Base-by-base conservation (phyloP, 1,140 invertebrate genomes). In the Penaeus chinensis region DNA sequence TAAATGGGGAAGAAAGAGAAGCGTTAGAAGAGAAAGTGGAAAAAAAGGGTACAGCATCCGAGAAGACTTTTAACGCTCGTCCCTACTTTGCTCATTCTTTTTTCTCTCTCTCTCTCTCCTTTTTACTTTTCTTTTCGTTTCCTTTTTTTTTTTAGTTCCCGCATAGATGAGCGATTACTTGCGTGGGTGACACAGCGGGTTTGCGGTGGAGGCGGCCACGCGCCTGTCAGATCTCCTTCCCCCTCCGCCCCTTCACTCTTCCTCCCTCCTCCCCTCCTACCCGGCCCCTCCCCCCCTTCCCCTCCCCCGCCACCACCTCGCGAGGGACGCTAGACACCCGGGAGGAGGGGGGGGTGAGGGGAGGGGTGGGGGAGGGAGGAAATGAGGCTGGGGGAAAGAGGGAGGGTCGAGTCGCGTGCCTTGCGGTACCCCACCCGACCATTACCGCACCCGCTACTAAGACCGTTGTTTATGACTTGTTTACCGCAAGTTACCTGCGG, bases 391-490 rank as follows among this genome's bases (percentile, higher is more conserved):
- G 47, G 47, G 69, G 24, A 54, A 69, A 54, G 42, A 66, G 66
- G 54, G 83, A 8, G 83, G 83, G 54, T 22, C 42, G 18, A 32
- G 83, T 42, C 83, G 83, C 83, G 83, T 85, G 83, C 83, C 83
- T 85, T 63, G 83, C 61, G 83, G 74, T 61, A 78, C 83, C 63
- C 76, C 71, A 32, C 83, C 74, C 83, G 37, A 16, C 74, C 74
- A 85, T 85, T 85, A 85, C 47, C 42, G 32, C 62, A 85, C 42
- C 83, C 83, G 83, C 71, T 78, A 63, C 54, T 20, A 60, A 32
- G 54, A 76, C 71, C 69, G 83, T 54, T 85, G 74, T 63, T 76
- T 47, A 61, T 74, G 66, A 71, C 66, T 54, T 76, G 69, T 16
- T 60, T 24, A 66, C 65, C 82, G 66, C 82, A 32, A 37, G 61